phyloP scores from a whole-genome alignment of 2,888 invertebrate genomes.

The Marasmarcha lunaedactyla region DNA sequence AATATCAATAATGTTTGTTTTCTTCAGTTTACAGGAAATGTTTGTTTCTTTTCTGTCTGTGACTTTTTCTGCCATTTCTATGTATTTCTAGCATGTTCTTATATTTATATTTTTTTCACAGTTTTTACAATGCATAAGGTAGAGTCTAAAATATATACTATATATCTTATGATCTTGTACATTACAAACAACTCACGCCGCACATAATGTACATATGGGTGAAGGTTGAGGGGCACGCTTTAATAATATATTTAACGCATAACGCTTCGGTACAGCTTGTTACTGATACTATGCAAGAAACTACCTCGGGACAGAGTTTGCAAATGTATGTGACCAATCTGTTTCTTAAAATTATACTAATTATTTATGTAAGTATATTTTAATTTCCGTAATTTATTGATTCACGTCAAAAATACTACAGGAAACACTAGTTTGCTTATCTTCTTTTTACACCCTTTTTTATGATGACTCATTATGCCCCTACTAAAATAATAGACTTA shows the following conservation, averaged over 20 bases:
- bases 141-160: neutral
- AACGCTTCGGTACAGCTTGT: slow-evolving; percentile 51
- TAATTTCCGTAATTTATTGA: slow-evolving; percentile 9
- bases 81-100: slow-evolving; percentile 56
- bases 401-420: too few relatives aligned
- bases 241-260: slow-evolving; percentile 36
- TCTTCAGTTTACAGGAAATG: slow-evolving; percentile 69
- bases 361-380: slow-evolving; percentile 17
- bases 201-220: neutral
- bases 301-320: slow-evolving; percentile 67
- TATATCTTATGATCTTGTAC: neutral
- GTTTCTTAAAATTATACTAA: slow-evolving; percentile 25
- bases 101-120: slow-evolving; percentile 56
- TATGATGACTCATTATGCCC: too few relatives aligned
- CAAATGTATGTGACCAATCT: slow-evolving; percentile 34
- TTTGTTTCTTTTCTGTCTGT: slow-evolving; percentile 55
- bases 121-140: slow-evolving; percentile 58
- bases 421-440: too few relatives aligned
- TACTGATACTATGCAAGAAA: slow-evolving; percentile 47
- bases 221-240: slow-evolving; percentile 30
- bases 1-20: slow-evolving; percentile 58
- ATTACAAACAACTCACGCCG: neutral
- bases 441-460: too few relatives aligned
- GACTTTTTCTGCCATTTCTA: slow-evolving; percentile 52
- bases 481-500: too few relatives aligned